Conservation (phyloP, 2,113 vertebrate species). For the Ameiurus melas region DNA sequence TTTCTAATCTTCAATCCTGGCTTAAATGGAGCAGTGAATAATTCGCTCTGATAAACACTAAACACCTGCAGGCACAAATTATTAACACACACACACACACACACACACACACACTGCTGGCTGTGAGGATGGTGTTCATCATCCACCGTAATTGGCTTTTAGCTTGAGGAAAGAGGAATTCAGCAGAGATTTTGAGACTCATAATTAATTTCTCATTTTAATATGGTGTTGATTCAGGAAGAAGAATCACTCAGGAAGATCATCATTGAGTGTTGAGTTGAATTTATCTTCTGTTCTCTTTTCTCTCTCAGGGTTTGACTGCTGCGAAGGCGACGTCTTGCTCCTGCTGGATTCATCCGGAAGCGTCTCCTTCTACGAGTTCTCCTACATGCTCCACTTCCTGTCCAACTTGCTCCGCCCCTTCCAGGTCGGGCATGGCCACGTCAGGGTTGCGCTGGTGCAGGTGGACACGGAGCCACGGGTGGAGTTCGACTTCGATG, state of each 20-base stretch:
- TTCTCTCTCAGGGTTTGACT: constrained; percentile 56
- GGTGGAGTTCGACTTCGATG: constrained; percentile 78
- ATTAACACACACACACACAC: neutral
- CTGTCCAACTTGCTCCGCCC: constrained; percentile 73
- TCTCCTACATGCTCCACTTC: constrained; percentile 78
- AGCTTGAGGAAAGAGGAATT: neutral
- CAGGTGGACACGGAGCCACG: constrained; percentile 80
- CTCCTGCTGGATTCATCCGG: constrained; percentile 89
- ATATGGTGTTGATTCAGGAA: neutral
- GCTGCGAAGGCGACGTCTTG: constrained; percentile 79
- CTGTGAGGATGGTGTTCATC: neutral
- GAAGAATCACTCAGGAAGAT: neutral
- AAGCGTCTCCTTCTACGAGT: constrained; percentile 85
- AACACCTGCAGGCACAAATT: neutral
- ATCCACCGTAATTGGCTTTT: neutral
- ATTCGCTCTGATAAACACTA: constrained; percentile 7
- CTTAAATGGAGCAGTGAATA: neutral
- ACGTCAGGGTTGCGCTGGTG: constrained; percentile 81
- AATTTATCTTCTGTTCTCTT: neutral
- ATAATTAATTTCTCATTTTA: constrained; percentile 37
- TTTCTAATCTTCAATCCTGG: neutral
- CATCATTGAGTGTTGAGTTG: neutral
- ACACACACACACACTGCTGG: neutral
- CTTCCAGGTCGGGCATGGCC: constrained; percentile 74
- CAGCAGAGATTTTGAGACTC: constrained; percentile 2